Percentiles rank a stretch among this genome's conserved stretches.
Conservation (phyloP, 2,797 vertebrate species). For the Trematomus bernacchii region DNA sequence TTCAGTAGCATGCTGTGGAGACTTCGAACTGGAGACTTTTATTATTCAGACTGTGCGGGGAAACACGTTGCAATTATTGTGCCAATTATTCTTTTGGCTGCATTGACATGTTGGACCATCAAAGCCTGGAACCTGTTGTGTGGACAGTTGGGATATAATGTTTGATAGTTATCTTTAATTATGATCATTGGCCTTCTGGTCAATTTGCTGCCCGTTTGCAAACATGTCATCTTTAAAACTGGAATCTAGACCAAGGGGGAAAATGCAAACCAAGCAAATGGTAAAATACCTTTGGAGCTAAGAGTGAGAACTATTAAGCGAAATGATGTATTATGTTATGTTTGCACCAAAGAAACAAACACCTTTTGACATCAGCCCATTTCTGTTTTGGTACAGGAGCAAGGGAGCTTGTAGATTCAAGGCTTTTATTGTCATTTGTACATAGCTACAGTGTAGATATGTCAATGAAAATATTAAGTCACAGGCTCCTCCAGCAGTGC, state of each 20-base stretch:
- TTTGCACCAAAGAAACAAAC: background rate
- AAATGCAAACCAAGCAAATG: background rate
- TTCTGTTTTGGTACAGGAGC: slow-evolving; percentile 3
- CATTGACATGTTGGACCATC: background rate
- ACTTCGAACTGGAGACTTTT: background rate
- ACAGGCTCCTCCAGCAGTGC: no score
- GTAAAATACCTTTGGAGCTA: background rate
- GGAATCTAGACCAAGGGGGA: background rate
- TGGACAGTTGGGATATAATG: slow-evolving; percentile 3
- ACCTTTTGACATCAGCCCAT: background rate
- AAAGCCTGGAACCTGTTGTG: slow-evolving; percentile 3
- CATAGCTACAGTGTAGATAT: no score
- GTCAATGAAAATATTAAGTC: no score
- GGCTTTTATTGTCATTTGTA: no score
- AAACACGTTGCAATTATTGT: background rate
- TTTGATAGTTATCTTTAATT: background rate
- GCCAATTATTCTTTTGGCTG: background rate
- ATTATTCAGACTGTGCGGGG: background rate
- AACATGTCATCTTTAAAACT: slow-evolving; percentile 4
- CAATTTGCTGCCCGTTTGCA: background rate
- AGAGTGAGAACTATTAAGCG: background rate
- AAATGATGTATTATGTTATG: background rate
- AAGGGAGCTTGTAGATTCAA: background rate
- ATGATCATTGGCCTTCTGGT: background rate
- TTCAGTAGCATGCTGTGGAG: background rate